Evolutionary conservation across 2,888 invertebrate genomes (phyloP).

Genomic region (Stramonita haemastoma): DNA sequence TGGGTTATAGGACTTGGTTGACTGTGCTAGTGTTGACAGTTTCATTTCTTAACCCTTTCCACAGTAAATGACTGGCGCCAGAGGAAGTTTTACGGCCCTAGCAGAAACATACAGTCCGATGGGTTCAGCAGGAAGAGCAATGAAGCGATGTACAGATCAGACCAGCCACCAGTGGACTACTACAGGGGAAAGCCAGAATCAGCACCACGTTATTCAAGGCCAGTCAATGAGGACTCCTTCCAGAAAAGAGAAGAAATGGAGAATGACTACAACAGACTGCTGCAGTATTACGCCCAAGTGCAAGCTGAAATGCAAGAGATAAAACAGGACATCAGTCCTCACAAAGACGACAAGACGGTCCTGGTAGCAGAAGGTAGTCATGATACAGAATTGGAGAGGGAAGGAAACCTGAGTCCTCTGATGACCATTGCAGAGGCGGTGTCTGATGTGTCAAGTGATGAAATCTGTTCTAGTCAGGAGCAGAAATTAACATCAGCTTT

Average conservation of each 20-base stretch:
- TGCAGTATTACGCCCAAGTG: neutral
- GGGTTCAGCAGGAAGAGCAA: neutral
- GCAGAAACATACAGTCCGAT: neutral
- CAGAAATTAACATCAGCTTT: neutral
- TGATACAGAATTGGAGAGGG: neutral
- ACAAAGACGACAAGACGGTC: neutral
- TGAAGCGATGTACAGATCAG: neutral
- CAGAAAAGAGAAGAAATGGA: neutral
- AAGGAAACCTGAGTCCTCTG: neutral
- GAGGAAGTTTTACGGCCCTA: neutral
- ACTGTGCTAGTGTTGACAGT: neutral
- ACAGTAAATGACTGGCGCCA: conserved; percentile 22
- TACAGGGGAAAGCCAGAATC: neutral
- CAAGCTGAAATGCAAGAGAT: conserved; percentile 6
- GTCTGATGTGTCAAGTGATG: conserved; percentile 29
- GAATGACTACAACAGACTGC: conserved; percentile 2
- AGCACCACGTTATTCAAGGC: neutral
- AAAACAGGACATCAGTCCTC: neutral
- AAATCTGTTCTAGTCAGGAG: neutral
- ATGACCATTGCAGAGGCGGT: neutral
- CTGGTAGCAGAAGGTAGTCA: neutral
- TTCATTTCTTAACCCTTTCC: neutral
- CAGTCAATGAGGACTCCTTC: neutral
- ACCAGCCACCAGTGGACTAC: neutral
- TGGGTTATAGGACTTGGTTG: too few relatives aligned